Percentiles rank a stretch among this genome's conserved stretches.
These are phyloP conservation scores for Dendrolimus kikuchii DNA, from an alignment of 1,140 invertebrate genomes.

Conservation along the genomic window DNA sequence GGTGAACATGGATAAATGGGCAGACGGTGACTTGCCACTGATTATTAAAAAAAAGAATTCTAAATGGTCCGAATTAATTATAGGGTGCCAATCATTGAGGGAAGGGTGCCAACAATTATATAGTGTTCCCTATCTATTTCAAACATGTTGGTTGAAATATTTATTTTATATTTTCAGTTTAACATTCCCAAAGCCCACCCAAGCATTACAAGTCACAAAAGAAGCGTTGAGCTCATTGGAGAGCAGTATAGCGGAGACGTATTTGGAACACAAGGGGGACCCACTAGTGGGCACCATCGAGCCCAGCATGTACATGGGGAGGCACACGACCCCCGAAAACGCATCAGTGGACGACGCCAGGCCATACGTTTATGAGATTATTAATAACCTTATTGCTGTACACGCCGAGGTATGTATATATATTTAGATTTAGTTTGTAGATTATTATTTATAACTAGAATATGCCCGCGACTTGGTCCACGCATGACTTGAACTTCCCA, in stretches of 20 bases:
- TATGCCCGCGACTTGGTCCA: too few relatives aligned
- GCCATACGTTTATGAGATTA: slow-evolving; percentile 93
- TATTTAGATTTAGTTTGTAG: background rate
- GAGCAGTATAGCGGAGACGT: slow-evolving; percentile 83
- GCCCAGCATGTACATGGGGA: slow-evolving; percentile 93
- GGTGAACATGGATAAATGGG: too few relatives aligned
- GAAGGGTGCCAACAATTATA: too few relatives aligned
- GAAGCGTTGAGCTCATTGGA: slow-evolving; percentile 77
- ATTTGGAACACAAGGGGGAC: slow-evolving; percentile 94
- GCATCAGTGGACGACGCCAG: slow-evolving; percentile 83
- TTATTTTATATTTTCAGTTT: slow-evolving; percentile 42
- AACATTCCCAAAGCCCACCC: slow-evolving; percentile 81
- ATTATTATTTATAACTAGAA: too few relatives aligned
- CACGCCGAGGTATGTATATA: slow-evolving; percentile 85
- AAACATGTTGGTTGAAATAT: background rate
- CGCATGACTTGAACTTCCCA: too few relatives aligned
- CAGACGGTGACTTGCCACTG: too few relatives aligned
- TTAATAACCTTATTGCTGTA: slow-evolving; percentile 93
- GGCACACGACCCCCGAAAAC: slow-evolving; percentile 89
- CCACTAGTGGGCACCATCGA: slow-evolving; percentile 95
- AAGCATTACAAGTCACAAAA: slow-evolving; percentile 74
- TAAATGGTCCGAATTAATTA: too few relatives aligned
- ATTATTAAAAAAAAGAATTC: too few relatives aligned
- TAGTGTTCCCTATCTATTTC: too few relatives aligned
- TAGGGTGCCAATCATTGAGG: too few relatives aligned